Conservation (phyloP, 2,888 invertebrate genomes). For the Caenorhabditis becei region DNA sequence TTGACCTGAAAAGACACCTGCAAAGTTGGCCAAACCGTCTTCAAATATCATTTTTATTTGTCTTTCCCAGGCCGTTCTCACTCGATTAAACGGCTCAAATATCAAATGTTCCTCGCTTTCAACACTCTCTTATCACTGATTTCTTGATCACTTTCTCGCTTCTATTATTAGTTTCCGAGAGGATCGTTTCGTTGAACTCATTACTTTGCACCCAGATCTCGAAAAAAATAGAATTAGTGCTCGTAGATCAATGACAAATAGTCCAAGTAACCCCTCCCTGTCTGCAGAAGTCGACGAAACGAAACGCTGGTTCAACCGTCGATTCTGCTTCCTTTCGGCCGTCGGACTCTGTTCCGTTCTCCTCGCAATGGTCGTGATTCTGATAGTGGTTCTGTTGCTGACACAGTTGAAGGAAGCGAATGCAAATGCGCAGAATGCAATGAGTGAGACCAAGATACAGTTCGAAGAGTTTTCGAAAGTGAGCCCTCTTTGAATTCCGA, state of each 20-base stretch:
- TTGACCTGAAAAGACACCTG: neutral
- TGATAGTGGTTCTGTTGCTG: slow-evolving; percentile 38
- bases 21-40: neutral
- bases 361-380: slow-evolving; percentile 39
- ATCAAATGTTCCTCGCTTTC: slow-evolving; percentile 9
- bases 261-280: too few relatives aligned
- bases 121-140: slow-evolving; percentile 28
- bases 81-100: slow-evolving; percentile 34
- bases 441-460: slow-evolving; percentile 27
- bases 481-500: neutral
- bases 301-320: slow-evolving; percentile 54
- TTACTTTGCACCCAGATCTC: slow-evolving; percentile 2
- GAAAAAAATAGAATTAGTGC: too few relatives aligned
- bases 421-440: slow-evolving; percentile 32
- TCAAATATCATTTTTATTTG: slow-evolving; percentile 36
- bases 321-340: slow-evolving; percentile 42
- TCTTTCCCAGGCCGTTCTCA: slow-evolving; percentile 31
- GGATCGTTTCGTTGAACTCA: slow-evolving; percentile 35
- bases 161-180: slow-evolving; percentile 43
- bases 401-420: slow-evolving; percentile 46
- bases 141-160: slow-evolving; percentile 36
- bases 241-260: slow-evolving; percentile 38
- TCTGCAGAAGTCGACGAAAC: slow-evolving; percentile 59
- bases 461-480: slow-evolving; percentile 39
- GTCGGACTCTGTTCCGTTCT: slow-evolving; percentile 27